Evolutionary conservation across 1,140 invertebrate genomes (phyloP), one percentile per base, ranked within the genome.

Genomic region (Drosophila tani): DNA sequence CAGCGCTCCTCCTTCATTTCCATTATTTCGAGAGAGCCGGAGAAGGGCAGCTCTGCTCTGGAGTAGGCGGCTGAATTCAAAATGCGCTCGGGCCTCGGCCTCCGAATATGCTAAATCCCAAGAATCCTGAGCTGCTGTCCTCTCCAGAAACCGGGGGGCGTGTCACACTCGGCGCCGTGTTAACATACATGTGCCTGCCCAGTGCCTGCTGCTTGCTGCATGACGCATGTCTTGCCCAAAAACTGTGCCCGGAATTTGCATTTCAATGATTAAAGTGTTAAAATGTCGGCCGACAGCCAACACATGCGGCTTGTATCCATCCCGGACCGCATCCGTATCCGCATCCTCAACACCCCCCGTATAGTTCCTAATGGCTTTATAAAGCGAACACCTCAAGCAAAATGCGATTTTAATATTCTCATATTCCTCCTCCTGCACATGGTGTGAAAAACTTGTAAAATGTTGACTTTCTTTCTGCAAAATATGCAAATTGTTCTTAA

Each of bases 231-330:
- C 75, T 68, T 65, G 40, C 59, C 60, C 51, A 55, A 63, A 75
- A 68, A 68, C 64, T 51, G 51, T 57, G 53, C 27, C 43, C 41
- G 17, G 64, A 80, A 86, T 86, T 86, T 87, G 83, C 83, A 86
- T 86, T 87, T 85, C 70, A 82, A 86, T 86, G 83, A 76, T 76
- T 57, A 87, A 86, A 86, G 83, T 86, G 83, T 80, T 87, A 66
- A 87, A 87, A 69, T 74, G 63, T 63, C 60, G 41, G 41, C 53
- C 53, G 51, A 45, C 40, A 41, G 35, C 45, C 51, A 60, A 65
- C 59, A 77, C 49, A 53, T 81, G 62, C 32, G 65, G 43, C 40
- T 43, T 32, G 21, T 57, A 56, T 56, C 29, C 32, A 32, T 56
- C 21, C 32, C 21, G 62, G 58, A 21, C 32, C 32, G 32, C 32